Evolutionary conservation across 2,113 vertebrate species (phyloP).

Genomic region (Epinephelus moara): DNA sequence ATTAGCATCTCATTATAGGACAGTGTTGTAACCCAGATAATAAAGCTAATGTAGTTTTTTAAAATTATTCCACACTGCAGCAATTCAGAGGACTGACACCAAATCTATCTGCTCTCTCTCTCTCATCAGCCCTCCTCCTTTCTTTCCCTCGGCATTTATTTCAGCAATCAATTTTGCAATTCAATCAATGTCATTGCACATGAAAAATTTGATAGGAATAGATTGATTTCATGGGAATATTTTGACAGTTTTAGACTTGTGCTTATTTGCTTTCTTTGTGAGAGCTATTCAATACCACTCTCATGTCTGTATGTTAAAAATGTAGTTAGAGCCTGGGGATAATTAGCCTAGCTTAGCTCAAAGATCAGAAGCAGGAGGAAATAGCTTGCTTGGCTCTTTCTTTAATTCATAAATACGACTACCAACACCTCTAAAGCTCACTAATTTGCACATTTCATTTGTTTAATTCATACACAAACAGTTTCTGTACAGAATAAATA

Average conservation of each 20-base stretch:
- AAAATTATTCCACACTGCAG: constrained; percentile 46
- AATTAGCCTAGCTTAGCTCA: not conserved
- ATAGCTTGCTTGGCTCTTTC: not conserved
- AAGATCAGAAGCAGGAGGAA: not conserved
- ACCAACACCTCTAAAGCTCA: not conserved
- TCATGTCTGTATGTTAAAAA: not conserved
- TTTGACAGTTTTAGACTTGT: not conserved
- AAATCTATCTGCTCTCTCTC: constrained; percentile 27
- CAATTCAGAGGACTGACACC: constrained; percentile 51
- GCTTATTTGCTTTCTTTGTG: not conserved
- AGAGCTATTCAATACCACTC: not conserved
- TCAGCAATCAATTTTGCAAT: not conserved
- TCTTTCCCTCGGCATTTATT: constrained; percentile 20
- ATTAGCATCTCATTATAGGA: constrained; percentile 77
- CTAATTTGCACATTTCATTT: not conserved
- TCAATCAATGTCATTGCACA: constrained; percentile 8
- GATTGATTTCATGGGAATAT: not conserved
- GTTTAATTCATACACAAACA: not conserved
- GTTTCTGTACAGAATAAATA: constrained; percentile 1
- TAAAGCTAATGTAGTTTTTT: constrained; percentile 60
- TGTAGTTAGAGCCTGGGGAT: not conserved
- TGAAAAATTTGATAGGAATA: not conserved
- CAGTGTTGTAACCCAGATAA: constrained; percentile 68
- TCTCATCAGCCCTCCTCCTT: constrained; percentile 6
- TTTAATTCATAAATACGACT: too few species aligned